Percentiles rank a stretch among this genome's conserved stretches.
Evolutionary conservation across 2,797 vertebrate species (phyloP).

Genomic region (Pipistrellus kuhlii): DNA sequence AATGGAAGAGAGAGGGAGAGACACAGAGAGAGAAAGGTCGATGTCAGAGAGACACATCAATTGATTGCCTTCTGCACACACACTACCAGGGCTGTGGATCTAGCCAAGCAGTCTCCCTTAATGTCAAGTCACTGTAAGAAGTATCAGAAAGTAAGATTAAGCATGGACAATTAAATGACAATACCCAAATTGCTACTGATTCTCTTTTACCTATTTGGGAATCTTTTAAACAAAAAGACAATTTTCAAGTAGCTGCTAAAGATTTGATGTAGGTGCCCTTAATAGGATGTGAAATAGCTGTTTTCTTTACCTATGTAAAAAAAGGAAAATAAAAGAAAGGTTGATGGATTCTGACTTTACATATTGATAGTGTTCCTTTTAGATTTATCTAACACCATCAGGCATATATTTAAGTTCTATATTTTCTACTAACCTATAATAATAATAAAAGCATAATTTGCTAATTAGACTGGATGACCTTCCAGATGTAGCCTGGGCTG

Average conservation of each 20-base stretch:
- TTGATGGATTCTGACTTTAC: not conserved
- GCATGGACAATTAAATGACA: not conserved
- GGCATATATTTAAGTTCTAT: conserved; percentile 58
- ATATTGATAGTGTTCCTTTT: conserved; percentile 23
- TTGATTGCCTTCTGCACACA: too few species aligned
- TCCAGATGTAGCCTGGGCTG: too few species aligned
- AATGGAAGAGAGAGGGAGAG: too few species aligned
- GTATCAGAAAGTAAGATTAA: conserved; percentile 42
- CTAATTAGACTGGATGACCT: too few species aligned
- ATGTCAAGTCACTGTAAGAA: not conserved
- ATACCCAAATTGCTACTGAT: not conserved
- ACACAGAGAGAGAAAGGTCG: too few species aligned
- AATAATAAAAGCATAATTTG: too few species aligned
- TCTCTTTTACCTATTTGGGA: not conserved
- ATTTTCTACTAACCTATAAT: conserved; percentile 35
- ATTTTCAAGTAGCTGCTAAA: conserved; percentile 20
- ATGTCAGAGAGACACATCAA: too few species aligned
- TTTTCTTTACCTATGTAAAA: conserved; percentile 17
- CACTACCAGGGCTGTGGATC: too few species aligned
- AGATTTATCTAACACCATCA: conserved; percentile 26
- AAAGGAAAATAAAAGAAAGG: not conserved
- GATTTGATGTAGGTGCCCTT: not conserved
- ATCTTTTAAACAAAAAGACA: conserved; percentile 48
- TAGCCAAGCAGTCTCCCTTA: not conserved
- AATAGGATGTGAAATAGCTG: not conserved